Evolutionary conservation across 2,888 invertebrate genomes (phyloP), one percentile per base, ranked within the genome.

Genomic region (Apoda limacodes): DNA sequence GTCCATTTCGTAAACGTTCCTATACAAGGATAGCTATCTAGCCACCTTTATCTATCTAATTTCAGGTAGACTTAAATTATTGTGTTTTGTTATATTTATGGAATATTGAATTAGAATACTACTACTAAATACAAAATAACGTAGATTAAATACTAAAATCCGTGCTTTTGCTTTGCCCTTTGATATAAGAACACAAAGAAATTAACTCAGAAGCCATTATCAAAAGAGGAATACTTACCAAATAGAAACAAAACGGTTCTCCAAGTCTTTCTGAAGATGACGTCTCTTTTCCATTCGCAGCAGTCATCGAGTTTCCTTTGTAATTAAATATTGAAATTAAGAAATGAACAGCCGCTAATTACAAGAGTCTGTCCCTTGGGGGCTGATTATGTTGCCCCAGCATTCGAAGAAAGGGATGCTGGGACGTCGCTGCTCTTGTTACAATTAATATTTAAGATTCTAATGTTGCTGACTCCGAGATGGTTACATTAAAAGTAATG

Each of bases 321-420:
- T 82, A 82, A 82, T 82, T 82, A 82, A 82, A 82, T 81, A 82
- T 82, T 82, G 80, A 81, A 82, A 82, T 82, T 82, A 82, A 82
- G 82, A 82, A 82, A 82, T 81, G 80, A 82, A 78, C 81, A 81
- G 78, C 74, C 80, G 74, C 78, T 81, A 81, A 82, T 81, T 82
- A 81, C 72, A 65, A 63, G 75, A 71, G 78, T 68, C 70, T 76
- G 81, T 81, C 82, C 80, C 82, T 75, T 46, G 74, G 52, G 82
- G 81, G 71, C 69, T 74, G 71, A 72, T 76, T 74, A 67, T 59
- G 64, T 65, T 62, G 63, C 67, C 69, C 70, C 59, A 61, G 55
- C 69, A 70, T 63, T 67, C 55, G 54, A 59, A 61, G 65, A 67
- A 72, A 72, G 76, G 76, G 78, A 64, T 67, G 63, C 47, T 47